Percentiles rank a stretch among this genome's conserved stretches.
phyloP scores from a whole-genome alignment of 2,888 invertebrate species.

The Napeogenes inachia region DNA sequence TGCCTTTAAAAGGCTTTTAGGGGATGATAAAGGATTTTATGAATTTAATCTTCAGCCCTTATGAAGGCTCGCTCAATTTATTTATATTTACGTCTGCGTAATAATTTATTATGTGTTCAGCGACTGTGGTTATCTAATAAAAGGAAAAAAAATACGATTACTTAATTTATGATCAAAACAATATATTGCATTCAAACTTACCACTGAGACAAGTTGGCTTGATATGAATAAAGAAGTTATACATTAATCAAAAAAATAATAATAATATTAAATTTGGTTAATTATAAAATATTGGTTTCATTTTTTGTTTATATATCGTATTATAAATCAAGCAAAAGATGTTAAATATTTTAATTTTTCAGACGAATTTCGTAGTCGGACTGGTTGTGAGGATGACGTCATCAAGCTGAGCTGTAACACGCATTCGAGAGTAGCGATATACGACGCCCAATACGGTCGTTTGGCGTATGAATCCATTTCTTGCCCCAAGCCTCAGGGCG shows the following conservation, averaged over 20 bases:
- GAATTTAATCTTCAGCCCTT: slow-evolving; percentile 5
- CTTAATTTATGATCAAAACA: too few species aligned
- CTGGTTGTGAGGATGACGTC: slow-evolving; percentile 91
- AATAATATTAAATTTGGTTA: too few species aligned
- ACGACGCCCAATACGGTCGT: slow-evolving; percentile 92
- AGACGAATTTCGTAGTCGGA: slow-evolving; percentile 94
- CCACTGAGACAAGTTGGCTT: too few species aligned
- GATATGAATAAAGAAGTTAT: too few species aligned
- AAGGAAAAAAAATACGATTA: too few species aligned
- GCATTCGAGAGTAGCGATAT: slow-evolving; percentile 89
- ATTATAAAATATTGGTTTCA: too few species aligned
- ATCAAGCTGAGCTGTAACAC: slow-evolving; percentile 90
- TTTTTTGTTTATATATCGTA: too few species aligned
- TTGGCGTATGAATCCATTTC: slow-evolving; percentile 86
- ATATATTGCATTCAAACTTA: too few species aligned
- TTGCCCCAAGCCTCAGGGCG: slow-evolving; percentile 87
- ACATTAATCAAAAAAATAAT: too few species aligned
- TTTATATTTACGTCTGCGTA: not conserved
- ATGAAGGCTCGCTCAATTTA: not conserved
- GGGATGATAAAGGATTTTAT: slow-evolving; percentile 17
- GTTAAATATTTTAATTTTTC: slow-evolving; percentile 33
- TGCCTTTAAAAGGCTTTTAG: slow-evolving; percentile 19
- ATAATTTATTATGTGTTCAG: too few species aligned
- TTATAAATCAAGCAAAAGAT: not conserved
- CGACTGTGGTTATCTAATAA: too few species aligned